Evolutionary conservation across 2,797 vertebrate genomes (phyloP).

Genomic region (Nothura maculosa): DNA sequence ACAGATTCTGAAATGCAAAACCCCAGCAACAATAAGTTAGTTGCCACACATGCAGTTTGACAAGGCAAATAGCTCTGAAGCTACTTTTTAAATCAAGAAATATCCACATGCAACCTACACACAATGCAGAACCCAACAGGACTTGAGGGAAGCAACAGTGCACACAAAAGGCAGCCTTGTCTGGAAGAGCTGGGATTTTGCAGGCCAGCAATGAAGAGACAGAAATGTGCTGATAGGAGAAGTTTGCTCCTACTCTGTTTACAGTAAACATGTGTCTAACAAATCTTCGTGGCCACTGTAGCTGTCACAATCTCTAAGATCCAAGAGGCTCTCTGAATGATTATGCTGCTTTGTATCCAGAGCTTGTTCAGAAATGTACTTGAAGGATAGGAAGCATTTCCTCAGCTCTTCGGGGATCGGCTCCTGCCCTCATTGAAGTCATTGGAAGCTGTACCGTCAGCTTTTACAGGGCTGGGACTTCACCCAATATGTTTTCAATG

Average conservation of each 20-base stretch:
- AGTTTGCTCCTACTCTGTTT: not conserved
- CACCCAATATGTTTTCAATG: not conserved
- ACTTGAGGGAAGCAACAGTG: not conserved
- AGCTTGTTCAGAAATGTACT: fast-evolving
- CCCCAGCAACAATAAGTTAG: not conserved
- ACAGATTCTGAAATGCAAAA: not conserved
- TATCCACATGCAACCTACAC: fast-evolving
- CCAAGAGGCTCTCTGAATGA: not conserved
- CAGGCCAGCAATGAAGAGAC: not conserved
- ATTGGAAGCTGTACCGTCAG: fast-evolving
- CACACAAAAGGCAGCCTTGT: not conserved
- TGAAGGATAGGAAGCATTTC: not conserved
- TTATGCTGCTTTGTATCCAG: fast-evolving
- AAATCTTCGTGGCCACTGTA: not conserved
- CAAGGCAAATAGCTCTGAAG: not conserved
- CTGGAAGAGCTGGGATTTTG: not conserved
- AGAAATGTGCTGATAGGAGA: not conserved
- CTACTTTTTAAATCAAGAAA: not conserved
- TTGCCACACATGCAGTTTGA: not conserved
- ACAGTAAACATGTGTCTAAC: fast-evolving
- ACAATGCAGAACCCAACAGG: not conserved
- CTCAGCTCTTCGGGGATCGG: no score
- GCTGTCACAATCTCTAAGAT: not conserved
- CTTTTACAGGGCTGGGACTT: not conserved
- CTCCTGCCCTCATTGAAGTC: not conserved